Evolutionary conservation across 2,797 vertebrate genomes (phyloP).

Genomic region (Cyprinodon diabolis): DNA sequence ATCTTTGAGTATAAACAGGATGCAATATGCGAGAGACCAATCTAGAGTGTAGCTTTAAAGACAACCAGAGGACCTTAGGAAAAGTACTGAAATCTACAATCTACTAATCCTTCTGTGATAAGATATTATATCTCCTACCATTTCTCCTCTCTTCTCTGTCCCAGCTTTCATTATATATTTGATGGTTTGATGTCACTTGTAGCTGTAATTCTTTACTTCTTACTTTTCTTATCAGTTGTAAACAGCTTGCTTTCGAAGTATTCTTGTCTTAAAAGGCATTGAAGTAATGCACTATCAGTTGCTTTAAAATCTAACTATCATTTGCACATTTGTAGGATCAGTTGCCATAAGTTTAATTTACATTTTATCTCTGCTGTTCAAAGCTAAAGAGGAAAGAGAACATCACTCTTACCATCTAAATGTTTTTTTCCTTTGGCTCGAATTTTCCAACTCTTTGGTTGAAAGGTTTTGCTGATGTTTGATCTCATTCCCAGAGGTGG

Average conservation of each 20-base stretch:
- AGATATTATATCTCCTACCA: neutral
- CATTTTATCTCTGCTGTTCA: neutral
- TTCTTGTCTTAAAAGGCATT: neutral
- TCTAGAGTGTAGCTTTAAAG: neutral
- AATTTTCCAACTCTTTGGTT: neutral
- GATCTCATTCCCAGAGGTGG: constrained; percentile 7
- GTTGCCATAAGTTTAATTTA: neutral
- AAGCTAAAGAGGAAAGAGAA: constrained; percentile 1
- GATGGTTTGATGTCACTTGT: neutral
- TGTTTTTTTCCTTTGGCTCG: neutral
- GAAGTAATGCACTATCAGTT: neutral
- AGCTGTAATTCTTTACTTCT: neutral
- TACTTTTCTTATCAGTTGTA: neutral
- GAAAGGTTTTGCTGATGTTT: constrained; percentile 8
- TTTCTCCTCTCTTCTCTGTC: neutral
- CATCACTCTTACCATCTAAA: neutral
- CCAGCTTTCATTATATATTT: neutral
- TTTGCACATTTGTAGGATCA: neutral
- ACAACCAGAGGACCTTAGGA: neutral
- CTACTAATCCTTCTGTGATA: neutral
- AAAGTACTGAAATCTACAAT: neutral
- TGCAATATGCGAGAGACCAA: constrained; percentile 1
- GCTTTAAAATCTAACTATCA: neutral
- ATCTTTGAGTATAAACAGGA: neutral
- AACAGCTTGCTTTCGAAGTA: neutral